phyloP scores from a whole-genome alignment of 2,113 vertebrate species.

The Echinops telfairi region DNA sequence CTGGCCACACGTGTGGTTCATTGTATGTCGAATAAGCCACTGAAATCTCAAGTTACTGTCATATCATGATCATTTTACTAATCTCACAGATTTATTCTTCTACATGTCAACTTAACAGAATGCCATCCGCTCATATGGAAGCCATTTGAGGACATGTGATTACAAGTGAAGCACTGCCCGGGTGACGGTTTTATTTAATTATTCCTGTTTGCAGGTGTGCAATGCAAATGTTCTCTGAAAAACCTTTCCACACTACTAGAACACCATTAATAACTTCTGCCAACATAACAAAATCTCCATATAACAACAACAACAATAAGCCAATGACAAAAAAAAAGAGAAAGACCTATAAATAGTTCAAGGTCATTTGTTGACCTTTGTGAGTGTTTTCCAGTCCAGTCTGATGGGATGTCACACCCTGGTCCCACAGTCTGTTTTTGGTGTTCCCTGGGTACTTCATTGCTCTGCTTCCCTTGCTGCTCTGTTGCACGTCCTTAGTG shows the following conservation, averaged over 20 bases:
- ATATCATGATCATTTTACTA: conserved; percentile 43
- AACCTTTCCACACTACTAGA: background rate
- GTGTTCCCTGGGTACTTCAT: too few species aligned
- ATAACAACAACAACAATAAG: background rate
- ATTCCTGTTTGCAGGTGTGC: too few species aligned
- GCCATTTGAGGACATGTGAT: conserved; percentile 3
- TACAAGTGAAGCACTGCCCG: background rate
- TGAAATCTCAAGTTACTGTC: conserved; percentile 9
- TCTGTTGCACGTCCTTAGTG: too few species aligned
- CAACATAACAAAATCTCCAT: conserved; percentile 41
- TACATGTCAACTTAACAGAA: conserved; percentile 25
- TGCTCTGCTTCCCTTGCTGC: too few species aligned
- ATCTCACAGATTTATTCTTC: conserved; percentile 45
- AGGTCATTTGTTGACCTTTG: too few species aligned
- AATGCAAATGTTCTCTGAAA: too few species aligned
- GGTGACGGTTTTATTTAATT: background rate
- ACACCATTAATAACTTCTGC: background rate
- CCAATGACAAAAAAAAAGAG: too few species aligned
- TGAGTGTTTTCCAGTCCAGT: too few species aligned
- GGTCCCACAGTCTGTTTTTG: too few species aligned
- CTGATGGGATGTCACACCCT: too few species aligned
- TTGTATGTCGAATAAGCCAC: background rate
- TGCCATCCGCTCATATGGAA: conserved; percentile 13
- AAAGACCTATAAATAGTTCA: too few species aligned
- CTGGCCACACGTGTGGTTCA: too few species aligned